These are phyloP conservation scores for Peromyscus californicus DNA, from an alignment of 2,113 vertebrate species.

Conservation along the genomic window DNA sequence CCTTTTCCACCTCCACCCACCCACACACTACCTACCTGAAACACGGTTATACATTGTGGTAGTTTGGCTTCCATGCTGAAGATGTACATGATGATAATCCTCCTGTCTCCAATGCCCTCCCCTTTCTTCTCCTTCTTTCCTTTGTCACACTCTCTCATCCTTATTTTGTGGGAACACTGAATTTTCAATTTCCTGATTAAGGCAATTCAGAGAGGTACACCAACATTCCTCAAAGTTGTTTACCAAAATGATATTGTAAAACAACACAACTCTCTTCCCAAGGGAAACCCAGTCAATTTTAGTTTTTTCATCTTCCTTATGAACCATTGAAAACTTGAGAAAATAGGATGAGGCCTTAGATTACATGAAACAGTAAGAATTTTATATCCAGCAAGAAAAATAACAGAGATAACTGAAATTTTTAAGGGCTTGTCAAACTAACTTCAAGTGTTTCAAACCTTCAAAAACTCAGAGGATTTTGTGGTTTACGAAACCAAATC, in stretches of 20 bases:
- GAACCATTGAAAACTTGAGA: conserved; percentile 2
- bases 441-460: not conserved
- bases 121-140: not conserved
- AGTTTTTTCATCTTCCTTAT: not conserved
- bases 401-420: not conserved
- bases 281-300: not conserved
- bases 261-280: not conserved
- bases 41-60: not conserved
- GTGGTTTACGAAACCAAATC: not conserved
- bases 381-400: not conserved
- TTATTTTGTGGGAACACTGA: conserved; percentile 6
- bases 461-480: not conserved
- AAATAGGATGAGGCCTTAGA: not conserved
- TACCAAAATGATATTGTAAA: not conserved
- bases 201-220: not conserved
- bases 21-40: not conserved
- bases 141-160: not conserved
- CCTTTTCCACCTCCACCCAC: no score
- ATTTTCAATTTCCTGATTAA: conserved; percentile 8
- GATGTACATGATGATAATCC: not conserved
- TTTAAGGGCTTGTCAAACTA: not conserved
- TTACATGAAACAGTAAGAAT: not conserved
- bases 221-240: not conserved
- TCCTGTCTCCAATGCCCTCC: not conserved
- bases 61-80: not conserved